Base-by-base conservation (phyloP, 2,888 invertebrate species). In the Ochropleura leucogaster region DNA sequence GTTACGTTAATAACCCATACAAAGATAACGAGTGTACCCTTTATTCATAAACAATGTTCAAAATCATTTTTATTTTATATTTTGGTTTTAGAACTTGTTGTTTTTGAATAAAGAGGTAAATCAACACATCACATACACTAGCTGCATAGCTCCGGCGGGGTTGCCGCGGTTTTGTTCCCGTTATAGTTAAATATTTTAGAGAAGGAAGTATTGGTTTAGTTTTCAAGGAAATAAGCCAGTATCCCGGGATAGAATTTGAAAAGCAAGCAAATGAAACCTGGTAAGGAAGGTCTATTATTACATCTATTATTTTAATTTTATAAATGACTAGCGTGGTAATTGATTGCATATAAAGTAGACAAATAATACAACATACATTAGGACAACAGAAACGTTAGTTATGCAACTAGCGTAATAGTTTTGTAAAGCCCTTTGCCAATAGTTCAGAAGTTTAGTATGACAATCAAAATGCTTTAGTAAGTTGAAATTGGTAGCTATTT, bases 381-480 rank as follows among this genome's bases (percentile, higher is more conserved):
- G 16, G 55, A 62, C 42, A 46, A 80, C 47, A 72, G 49, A 78
- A 49, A 74, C 46, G 40, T 80, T 55, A 82, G 76, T 76, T 82
- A 82, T 82, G 82, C 82, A 84, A 80, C 82, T 72, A 80, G 82
- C 30, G 69, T 72, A 83, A 7, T 42, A 67, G 53, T 59, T 51
- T 63, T 74, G 72, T 73, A 68, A 60, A 77, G 74, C 68, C 55
- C 14, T 66, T 62, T 51, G 69, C 30, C 18, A 68, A 46, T n/a
- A 10, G 68, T 83, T 74, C 80, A 70, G 65, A 74, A 81, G 65
- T 71, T 81, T 71, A 44, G 1, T 44, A 57, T 30, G 16, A 57
- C 5, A 14, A 42, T 47, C 8, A 57, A 66, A 66, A 59, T 46
- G 18, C 18, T 57, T 42, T 42, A 42, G 0, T 16, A 46, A 0